Evolutionary conservation across 2,113 vertebrate species (phyloP), one percentile per base, ranked within the genome.

Genomic region (Pseudolaguvia tuberculata): DNA sequence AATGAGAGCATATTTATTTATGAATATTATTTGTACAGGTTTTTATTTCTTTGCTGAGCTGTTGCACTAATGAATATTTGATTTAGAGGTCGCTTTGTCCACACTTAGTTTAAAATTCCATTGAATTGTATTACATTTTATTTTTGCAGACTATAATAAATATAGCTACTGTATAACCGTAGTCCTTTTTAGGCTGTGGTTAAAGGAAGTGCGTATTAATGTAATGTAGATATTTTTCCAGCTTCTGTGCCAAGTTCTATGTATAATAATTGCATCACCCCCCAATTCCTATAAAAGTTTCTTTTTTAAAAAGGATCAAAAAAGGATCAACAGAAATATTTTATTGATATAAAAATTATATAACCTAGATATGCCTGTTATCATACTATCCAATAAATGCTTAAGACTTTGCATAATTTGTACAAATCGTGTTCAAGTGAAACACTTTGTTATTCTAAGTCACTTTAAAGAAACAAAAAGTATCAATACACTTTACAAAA

Each of bases 331-430:
- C 70, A 73, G 63, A 79, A 75, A 68, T 42, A 25, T 74, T 84
- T 80, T 84, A 84, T 80, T 80, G 27, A 53, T 84, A 82, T 79
- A 83, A 75, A 74, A 58, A 57, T 11, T 3, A 47, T 50, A 56
- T 50, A 52, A 62, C 39, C 62, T 65, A 73, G 61, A 78, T 62
- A 80, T 68, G 35, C 56, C 31, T 35, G 59, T 77, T 61, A 71
- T 17, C 21, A 10, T 71, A 25, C 45, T 56, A 3, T 51, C 27
- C 47, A 23, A 25, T 73, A 31, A 74, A 58, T 35, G 21, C 48
- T 61, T 47, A 66, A 75, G n/a, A 78, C 42, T 68, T 79, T 83
- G 77, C 79, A 81, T 83, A 79, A 68, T 78, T 18, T 80, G 69
- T 78, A 70, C 68, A 72, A 74, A 57, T 59, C 7, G 20, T 62